Percentiles rank a stretch among this genome's conserved stretches.
Evolutionary conservation across 2,888 invertebrate genomes (phyloP).

Genomic region (Aphidoletes aphidimyza): DNA sequence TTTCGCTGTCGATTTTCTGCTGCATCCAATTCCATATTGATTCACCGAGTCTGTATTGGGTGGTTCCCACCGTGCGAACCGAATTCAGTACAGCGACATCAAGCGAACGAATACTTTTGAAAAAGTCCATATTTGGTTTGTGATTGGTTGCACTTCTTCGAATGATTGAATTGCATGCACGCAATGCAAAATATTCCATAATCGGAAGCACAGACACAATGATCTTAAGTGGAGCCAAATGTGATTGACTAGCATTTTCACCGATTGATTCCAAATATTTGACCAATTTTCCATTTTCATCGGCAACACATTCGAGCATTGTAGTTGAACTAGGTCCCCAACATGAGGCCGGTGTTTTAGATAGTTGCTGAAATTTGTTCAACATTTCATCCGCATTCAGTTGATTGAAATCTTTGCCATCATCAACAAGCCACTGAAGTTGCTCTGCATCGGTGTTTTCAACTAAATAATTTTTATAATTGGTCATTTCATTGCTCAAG

Average conservation of each 20-base stretch:
- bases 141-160: slow-evolving; percentile 3
- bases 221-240: background rate
- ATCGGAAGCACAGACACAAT: slow-evolving; percentile 54
- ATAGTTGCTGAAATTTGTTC: background rate
- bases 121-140: slow-evolving; percentile 55
- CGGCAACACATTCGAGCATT: background rate
- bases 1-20: background rate
- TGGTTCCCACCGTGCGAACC: background rate
- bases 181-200: slow-evolving; percentile 58
- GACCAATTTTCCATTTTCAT: background rate
- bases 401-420: background rate
- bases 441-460: background rate
- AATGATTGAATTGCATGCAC: slow-evolving; percentile 54
- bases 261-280: background rate
- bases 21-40: slow-evolving; percentile 43
- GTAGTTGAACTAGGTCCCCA: too few species aligned
- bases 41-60: slow-evolving; percentile 52
- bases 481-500: background rate
- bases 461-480: slow-evolving; percentile 18
- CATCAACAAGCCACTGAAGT: background rate
- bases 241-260: background rate
- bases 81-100: slow-evolving; percentile 15
- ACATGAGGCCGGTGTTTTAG: background rate
- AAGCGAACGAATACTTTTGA: slow-evolving; percentile 55
- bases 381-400: background rate